A percentile compares a stretch with the other conserved stretches of the same genome.
Conservation (phyloP, 2,113 vertebrate species). For the Gnathonemus longibarbis region DNA sequence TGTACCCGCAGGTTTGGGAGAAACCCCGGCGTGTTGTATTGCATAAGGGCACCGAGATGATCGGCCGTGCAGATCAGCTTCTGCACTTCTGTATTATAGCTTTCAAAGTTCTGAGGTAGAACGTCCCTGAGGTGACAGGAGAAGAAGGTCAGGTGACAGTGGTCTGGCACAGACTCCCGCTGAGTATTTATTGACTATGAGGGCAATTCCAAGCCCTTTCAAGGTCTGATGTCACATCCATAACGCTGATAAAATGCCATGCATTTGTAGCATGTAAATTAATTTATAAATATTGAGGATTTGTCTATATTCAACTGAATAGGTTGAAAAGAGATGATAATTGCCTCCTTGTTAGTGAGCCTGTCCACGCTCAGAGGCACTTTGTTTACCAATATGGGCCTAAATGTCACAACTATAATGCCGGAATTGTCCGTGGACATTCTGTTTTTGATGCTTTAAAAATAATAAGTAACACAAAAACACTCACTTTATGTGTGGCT, state of each 20-base stretch:
- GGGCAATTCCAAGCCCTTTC: not conserved
- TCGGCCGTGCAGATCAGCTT: constrained; percentile 89
- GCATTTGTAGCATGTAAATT: not conserved
- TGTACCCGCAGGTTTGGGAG: constrained; percentile 89
- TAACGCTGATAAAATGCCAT: not conserved
- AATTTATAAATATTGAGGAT: not conserved
- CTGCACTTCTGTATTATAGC: constrained; percentile 81
- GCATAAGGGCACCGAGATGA: constrained; percentile 87
- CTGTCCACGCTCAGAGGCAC: not conserved
- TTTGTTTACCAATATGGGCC: not conserved
- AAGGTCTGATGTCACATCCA: not conserved
- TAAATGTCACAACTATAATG: not conserved
- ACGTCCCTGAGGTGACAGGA: constrained; percentile 69
- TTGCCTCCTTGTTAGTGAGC: not conserved
- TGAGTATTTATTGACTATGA: not conserved
- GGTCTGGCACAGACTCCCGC: not conserved
- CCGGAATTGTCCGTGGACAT: not conserved
- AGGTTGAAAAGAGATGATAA: not conserved
- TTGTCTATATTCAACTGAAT: not conserved
- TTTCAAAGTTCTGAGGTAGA: constrained; percentile 86
- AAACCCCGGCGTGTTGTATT: constrained; percentile 94
- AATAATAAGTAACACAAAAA: not conserved
- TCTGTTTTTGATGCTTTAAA: not conserved
- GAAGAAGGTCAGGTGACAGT: not conserved
- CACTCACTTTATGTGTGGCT: constrained; percentile 90